phyloP scores from a whole-genome alignment of 2,113 vertebrate species.

The Orthochromis malagaraziensis region DNA sequence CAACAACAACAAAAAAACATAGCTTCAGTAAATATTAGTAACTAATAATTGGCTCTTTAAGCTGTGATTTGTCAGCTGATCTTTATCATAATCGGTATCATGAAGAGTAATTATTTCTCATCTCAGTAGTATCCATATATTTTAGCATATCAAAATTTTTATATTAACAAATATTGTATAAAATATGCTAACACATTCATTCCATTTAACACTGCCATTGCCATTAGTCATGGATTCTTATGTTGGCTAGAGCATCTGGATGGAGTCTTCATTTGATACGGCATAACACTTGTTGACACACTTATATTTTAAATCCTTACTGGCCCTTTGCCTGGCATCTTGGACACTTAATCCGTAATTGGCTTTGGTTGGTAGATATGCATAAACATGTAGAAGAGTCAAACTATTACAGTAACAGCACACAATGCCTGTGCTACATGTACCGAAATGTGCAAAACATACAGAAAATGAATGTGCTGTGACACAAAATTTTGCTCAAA shows the following conservation, averaged over 20 bases:
- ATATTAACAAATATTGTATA: background rate
- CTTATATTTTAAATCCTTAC: conserved; percentile 1
- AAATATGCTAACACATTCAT: background rate
- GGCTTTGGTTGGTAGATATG: background rate
- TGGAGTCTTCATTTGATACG: background rate
- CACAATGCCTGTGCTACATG: background rate
- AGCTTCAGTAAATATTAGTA: background rate
- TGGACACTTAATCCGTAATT: conserved; percentile 13
- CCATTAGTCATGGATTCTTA: background rate
- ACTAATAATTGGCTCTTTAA: background rate
- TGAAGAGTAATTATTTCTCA: background rate
- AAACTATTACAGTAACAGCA: background rate
- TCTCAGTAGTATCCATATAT: background rate
- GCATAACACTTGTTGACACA: conserved; percentile 13
- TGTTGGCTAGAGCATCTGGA: background rate
- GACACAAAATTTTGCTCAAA: background rate
- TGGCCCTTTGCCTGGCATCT: conserved; percentile 12
- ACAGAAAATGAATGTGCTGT: background rate
- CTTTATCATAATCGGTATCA: background rate
- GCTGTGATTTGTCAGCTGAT: background rate
- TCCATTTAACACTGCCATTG: background rate
- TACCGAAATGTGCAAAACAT: background rate
- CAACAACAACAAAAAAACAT: background rate
- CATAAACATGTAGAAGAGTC: background rate
- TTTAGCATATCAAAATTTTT: background rate